These are phyloP conservation scores for Doryteuthis pealeii DNA, from an alignment of 1,140 invertebrate species.

Conservation along the genomic window DNA sequence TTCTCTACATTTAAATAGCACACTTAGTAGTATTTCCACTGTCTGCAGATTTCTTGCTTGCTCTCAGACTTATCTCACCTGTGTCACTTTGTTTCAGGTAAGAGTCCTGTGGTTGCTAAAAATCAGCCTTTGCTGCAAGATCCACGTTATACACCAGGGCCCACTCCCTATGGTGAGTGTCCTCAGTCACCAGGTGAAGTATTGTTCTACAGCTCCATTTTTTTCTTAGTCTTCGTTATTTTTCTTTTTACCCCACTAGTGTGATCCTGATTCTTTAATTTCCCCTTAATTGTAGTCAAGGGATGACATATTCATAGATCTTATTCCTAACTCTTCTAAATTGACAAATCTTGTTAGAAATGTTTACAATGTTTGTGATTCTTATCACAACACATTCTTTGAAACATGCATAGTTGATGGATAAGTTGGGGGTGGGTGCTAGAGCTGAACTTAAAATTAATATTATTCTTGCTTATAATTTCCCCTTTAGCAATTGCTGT, in stretches of 20 bases:
- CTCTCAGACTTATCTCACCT: constrained; percentile 10
- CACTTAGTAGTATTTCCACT: neutral
- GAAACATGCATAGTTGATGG: too few species aligned
- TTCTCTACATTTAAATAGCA: neutral
- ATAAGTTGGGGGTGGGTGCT: too few species aligned
- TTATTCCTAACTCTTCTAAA: too few species aligned
- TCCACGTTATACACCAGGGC: constrained; percentile 32
- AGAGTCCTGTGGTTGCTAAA: constrained; percentile 11
- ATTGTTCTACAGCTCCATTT: constrained; percentile 3
- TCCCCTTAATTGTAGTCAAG: too few species aligned
- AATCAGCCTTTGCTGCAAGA: constrained; percentile 26
- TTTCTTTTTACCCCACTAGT: neutral
- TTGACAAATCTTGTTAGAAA: too few species aligned
- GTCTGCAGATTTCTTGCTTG: constrained; percentile 6
- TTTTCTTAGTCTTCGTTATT: neutral
- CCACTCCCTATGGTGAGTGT: constrained; percentile 28
- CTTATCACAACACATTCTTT: too few species aligned
- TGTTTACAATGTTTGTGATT: too few species aligned
- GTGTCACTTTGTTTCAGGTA: constrained; percentile 14
- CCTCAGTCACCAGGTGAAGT: constrained; percentile 8
- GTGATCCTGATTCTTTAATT: too few species aligned
- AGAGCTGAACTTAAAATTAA: too few species aligned
- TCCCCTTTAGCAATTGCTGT: too few species aligned
- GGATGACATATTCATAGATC: too few species aligned
- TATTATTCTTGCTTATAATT: too few species aligned